These are phyloP conservation scores for Calidris pugnax DNA, from an alignment of 2,113 vertebrate species.

Conservation along the genomic window DNA sequence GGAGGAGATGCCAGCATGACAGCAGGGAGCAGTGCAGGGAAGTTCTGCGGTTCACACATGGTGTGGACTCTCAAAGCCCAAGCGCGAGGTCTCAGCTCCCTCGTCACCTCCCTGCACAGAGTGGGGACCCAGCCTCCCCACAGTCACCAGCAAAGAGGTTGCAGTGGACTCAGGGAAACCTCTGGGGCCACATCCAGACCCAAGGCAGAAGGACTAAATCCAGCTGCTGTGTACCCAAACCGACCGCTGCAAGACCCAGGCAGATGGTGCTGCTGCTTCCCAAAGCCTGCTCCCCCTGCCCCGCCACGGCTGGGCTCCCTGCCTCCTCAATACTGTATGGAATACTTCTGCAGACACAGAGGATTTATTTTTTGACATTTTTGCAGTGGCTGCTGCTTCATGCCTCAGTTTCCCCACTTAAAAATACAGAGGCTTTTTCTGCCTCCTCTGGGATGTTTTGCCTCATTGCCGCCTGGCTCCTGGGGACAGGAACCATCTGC, in stretches of 20 bases:
- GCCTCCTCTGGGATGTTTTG: background rate
- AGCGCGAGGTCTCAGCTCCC: accelerated
- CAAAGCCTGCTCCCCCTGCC: background rate
- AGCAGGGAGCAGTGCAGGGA: background rate
- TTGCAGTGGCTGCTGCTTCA: background rate
- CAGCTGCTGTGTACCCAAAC: background rate
- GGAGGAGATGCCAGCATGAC: background rate
- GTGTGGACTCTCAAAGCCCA: background rate
- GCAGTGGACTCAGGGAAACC: background rate
- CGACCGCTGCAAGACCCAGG: background rate
- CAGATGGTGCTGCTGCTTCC: background rate
- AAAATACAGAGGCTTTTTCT: background rate
- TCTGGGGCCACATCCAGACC: accelerated
- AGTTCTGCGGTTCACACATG: background rate
- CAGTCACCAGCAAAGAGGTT: background rate
- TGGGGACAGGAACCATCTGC: background rate
- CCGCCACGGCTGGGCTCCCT: background rate
- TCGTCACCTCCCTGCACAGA: accelerated
- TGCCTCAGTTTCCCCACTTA: background rate
- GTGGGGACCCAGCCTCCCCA: background rate
- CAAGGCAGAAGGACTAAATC: background rate
- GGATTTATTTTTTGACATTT: background rate
- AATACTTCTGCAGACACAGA: background rate
- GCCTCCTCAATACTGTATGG: background rate
- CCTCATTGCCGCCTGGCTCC: background rate